A percentile compares a stretch with the other conserved stretches of the same genome.
Evolutionary conservation across 2,113 vertebrate genomes (phyloP).

Genomic region (Gnathochromis pfefferi): DNA sequence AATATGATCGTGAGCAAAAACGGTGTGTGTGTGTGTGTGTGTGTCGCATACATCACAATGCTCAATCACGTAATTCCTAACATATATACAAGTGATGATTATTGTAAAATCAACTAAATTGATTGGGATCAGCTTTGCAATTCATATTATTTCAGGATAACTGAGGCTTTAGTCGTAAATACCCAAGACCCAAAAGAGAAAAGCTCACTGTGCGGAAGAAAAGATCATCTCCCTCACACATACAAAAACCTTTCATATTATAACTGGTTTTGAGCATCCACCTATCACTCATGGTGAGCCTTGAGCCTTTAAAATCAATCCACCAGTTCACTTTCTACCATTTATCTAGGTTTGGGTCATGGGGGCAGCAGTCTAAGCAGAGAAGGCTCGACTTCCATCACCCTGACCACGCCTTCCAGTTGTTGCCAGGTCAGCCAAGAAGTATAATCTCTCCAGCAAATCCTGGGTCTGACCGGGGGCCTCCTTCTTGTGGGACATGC

Average conservation of each 20-base stretch:
- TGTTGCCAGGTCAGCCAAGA: background rate
- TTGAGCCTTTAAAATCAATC: background rate
- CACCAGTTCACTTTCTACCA: background rate
- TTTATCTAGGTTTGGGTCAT: background rate
- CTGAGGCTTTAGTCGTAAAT: background rate
- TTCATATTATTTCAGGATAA: background rate
- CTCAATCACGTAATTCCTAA: background rate
- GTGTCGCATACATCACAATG: background rate
- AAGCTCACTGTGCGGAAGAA: background rate
- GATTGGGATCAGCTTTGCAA: background rate
- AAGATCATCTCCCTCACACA: background rate
- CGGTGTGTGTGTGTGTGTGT: background rate
- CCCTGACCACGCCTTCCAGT: background rate
- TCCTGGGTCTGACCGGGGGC: background rate
- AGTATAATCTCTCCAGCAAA: background rate
- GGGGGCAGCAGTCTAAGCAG: background rate
- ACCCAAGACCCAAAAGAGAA: background rate
- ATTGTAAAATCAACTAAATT: background rate
- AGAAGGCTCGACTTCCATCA: background rate
- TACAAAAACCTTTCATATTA: background rate
- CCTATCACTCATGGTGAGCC: background rate
- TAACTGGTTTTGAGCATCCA: background rate
- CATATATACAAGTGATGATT: background rate
- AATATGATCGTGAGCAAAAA: background rate
- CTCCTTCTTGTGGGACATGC: background rate